Base-by-base conservation (phyloP, 2,888 invertebrate species). In the Dioctria rufipes region DNA sequence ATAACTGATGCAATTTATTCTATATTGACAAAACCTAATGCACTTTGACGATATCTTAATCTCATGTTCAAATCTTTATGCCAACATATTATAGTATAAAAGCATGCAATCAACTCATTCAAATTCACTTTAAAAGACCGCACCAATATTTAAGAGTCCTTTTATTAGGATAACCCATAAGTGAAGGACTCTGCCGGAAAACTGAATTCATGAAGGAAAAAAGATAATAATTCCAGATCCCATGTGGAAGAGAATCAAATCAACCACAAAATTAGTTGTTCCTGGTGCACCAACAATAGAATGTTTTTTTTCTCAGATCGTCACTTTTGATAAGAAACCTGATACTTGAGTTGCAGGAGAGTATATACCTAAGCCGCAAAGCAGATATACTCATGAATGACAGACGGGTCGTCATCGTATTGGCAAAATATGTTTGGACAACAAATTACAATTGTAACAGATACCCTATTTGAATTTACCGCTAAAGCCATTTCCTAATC, bases 281-380 rank as follows among this genome's bases (percentile, higher is more conserved):
- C 75, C 78, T 60, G 60, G 8, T 37, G 58, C 46, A 43, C 46
- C 61, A 69, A 61, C 49, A 61, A 69, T 69, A 60, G 43, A 67
- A 78, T 58, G 25, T 58, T 54, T 54, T 54, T 54, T 25, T 49
- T 67, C 67, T 54, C 84, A 85, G 85, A 86, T 86, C 84, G 85
- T 84, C 85, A 84, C 85, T 84, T 85, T 81, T 83, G 86, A 86
- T 86, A 86, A 86, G 86, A 84, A 84, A 85, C 84, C 83, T 84
- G 86, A 86, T 86, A 86, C 84, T 85, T 85, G 85, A 86, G 82
- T 82, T 78, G 80, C 73, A 60, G 54, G 11, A 77, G 42, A 9
- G 42, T n/a, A 25, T 25, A 25, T 13, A n/a, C 78, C 61, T 43
- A 78, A 37, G 6, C 78, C 61, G 11, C 46, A 49, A 65, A 46